Evolutionary conservation across 1,140 invertebrate species (phyloP).

Genomic region (Alviniconcha marisindica): DNA sequence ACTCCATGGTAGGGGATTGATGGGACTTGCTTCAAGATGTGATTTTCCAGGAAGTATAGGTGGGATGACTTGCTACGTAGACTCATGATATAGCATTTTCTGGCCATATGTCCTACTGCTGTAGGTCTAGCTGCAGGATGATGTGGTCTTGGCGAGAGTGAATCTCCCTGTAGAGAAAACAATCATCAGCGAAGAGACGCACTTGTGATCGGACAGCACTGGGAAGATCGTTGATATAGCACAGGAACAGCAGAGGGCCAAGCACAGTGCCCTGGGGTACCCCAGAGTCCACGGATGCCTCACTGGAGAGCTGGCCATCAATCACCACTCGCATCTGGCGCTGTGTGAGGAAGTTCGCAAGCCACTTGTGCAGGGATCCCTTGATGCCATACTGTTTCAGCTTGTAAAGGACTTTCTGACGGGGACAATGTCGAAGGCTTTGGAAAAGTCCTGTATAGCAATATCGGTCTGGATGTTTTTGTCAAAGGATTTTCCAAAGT

Average conservation of each 20-base stretch:
- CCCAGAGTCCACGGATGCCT: not conserved
- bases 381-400: conserved; percentile 43
- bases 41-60: conserved; percentile 37
- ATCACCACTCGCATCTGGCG: no score
- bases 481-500: conserved; percentile 1
- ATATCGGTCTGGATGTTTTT: not conserved
- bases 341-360: conserved; percentile 45
- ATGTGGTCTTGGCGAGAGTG: not conserved
- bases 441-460: not conserved
- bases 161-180: conserved; percentile 41
- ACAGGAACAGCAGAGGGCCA: conserved; percentile 18
- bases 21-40: conserved; percentile 47
- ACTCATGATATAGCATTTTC: conserved; percentile 4
- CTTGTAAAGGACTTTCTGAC: conserved; percentile 43
- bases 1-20: conserved; percentile 44
- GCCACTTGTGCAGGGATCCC: conserved; percentile 38
- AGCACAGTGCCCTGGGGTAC: conserved; percentile 15
- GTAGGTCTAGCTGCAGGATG: not conserved
- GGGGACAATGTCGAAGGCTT: conserved; percentile 42
- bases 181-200: conserved; percentile 44
- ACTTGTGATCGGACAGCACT: conserved; percentile 38
- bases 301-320: no score
- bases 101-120: not conserved
- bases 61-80: not conserved
- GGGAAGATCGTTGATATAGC: conserved; percentile 29